Base-by-base conservation (phyloP, 1,140 invertebrate genomes). In the Chionoecetes opilio region DNA sequence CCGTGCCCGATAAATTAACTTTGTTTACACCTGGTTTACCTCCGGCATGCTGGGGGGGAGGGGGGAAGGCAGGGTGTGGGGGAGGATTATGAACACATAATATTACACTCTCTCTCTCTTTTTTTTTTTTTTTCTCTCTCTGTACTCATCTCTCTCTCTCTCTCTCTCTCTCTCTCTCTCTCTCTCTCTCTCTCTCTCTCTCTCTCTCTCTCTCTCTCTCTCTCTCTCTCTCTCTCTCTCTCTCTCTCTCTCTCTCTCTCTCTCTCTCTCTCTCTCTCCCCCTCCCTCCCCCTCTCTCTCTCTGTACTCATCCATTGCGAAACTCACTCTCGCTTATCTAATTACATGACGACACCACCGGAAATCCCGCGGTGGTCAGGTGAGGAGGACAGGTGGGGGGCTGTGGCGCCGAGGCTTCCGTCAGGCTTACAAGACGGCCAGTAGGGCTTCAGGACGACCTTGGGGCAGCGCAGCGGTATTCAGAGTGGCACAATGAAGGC, bases 271-370 rank as follows among this genome's bases (percentile, higher is more conserved):
- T 75, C 63, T 75, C 21, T 75, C 63, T n/a, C 21, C n/a, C 63
- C n/a, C 21, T 75, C 63, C n/a, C 21, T 75, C 63, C n/a, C 63
- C 0, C 21, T 75, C 63, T 75, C 21, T 8, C 63, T 6, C 11
- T 75, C 6, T 26, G n/a, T 21, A n/a, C 63, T 75, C 63, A 75
- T 26, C 63, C n/a, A n/a, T 75, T 26, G 9, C 63, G 8, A 75
- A 75, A 75, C n/a, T 75, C 63, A 75, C 63, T 75, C 63, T 75
- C 63, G 26, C 63, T 75, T 75, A 75, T n/a, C 63, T 75, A 75
- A 75, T 75, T 75, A 75, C 63, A 75, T 26, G 21, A 75, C 26
- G 63, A 75, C 11, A 75, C 21, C 63, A 75, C 63, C 63, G 63
- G 63, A 75, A 75, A 75, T 75, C 21, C 63, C 63, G 63, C 63